Base-by-base conservation (phyloP, 2,888 invertebrate species). In the Galeopsomyia nigrocyanea region DNA sequence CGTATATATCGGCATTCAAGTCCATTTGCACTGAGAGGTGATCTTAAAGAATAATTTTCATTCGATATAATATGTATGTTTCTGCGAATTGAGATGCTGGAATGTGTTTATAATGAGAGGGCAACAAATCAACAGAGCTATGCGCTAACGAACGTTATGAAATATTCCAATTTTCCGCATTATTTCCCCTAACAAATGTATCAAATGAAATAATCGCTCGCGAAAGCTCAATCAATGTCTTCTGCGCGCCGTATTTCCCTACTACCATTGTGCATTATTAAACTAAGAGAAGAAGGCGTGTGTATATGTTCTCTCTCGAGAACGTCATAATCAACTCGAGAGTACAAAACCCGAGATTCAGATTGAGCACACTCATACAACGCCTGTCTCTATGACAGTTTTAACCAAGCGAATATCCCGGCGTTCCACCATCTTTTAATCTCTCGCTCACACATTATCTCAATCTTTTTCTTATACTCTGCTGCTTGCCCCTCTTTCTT, bases 351-450 rank as follows among this genome's bases (percentile, higher is more conserved):
- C 13, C 61, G 51, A 67, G 63, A 74, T 74, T 74, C 70, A 62
- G 69, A 74, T 74, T 66, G 70, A 70, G 58, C 70, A 66, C 70
- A 5, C 3, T 2, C 26, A n/a, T n/a, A 73, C 73, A 69, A 63
- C 51, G 70, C 70, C 46, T 62, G 19, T 69, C 65, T 69, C 66
- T 69, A 69, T 73, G 66, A 69, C 66, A 72, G 69, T 71, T 77
- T 77, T 75, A 73, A 67, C 72, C 73, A 63, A 65, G 55, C 67
- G 58, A 75, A 55, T 75, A 72, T 77, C 73, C 64, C 74, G 71
- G 69, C 60, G 73, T 74, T 39, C 63, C 63, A 55, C 68, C 61
- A 21, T 50, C 58, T 68, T 66, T 65, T 60, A 69, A 60, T 31
- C 53, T 61, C 63, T 62, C 70, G 65, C 61, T 71, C 73, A 16